phyloP scores from a whole-genome alignment of 2,113 vertebrate genomes.

The Solea solea region DNA sequence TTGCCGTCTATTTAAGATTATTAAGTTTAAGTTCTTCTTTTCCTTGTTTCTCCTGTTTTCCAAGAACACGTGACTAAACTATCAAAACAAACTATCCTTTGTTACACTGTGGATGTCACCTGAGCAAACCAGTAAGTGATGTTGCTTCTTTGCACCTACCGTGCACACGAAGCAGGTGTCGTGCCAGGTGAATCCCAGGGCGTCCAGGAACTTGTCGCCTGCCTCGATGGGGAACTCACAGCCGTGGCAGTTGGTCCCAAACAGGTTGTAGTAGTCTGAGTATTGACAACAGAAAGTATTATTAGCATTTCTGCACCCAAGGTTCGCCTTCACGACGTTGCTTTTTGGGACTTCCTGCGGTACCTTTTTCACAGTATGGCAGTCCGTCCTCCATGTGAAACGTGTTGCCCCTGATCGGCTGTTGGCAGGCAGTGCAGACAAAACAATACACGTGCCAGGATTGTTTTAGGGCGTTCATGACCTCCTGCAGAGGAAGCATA shows the following conservation, averaged over 20 bases:
- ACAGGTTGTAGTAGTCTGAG: slow-evolving; percentile 93
- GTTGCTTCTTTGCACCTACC: slow-evolving; percentile 73
- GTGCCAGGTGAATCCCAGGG: slow-evolving; percentile 94
- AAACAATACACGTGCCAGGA: slow-evolving; percentile 98
- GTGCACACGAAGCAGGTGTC: slow-evolving; percentile 98
- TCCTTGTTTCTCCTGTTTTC: too few relatives aligned
- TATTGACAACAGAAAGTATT: background rate
- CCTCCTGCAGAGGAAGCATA: slow-evolving; percentile 82
- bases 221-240: slow-evolving; percentile 99
- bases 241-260: slow-evolving; percentile 92
- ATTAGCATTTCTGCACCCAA: background rate
- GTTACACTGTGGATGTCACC: too few relatives aligned
- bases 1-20: too few relatives aligned
- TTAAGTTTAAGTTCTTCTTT: too few relatives aligned
- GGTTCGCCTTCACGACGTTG: background rate
- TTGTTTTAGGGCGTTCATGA: slow-evolving; percentile 98
- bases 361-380: slow-evolving; percentile 98
- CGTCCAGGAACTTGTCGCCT: slow-evolving; percentile 96
- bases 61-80: too few relatives aligned
- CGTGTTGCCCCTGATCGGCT: slow-evolving; percentile 93
- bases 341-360: background rate
- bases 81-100: too few relatives aligned
- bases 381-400: slow-evolving; percentile 98
- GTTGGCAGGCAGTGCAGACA: slow-evolving; percentile 91
- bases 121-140: too few relatives aligned